Base-by-base conservation (phyloP, 1,140 invertebrate species). In the Drosophila funebris region DNA sequence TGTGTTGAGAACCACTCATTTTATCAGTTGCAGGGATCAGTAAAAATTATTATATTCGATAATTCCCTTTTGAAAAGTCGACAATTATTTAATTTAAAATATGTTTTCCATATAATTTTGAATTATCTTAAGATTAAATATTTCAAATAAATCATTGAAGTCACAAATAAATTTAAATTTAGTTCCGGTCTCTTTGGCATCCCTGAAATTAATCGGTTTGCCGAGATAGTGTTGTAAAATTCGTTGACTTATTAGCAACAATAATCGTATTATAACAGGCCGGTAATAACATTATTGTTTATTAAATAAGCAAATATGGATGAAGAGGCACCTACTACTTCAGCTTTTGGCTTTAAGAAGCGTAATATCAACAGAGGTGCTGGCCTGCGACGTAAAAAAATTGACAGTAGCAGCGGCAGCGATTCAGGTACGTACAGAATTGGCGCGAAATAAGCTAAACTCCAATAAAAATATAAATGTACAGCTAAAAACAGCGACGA, bases 271-370 rank as follows among this genome's bases (percentile, higher is more conserved):
- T 4, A 54, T 37, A 41, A 66, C 22, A 72, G 68, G 5, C 70
- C 63, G 62, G 53, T 27, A 13, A 2, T 0, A 66, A 33, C 13
- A 27, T 4, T 14, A 16, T 31, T 22, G 24, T 36, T 56, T 60
- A n/a, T 18, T 22, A 6, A 5, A 13, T 36, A 36, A 33, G 41
- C 2, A 24, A 1, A 6, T 6, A 4, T 91, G 90, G 89, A 89
- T 0, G 82, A 91, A 18, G 84, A 87, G 14, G 53, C 66, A 0
- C 63, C 74, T 0, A 78, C 50, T 18, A 81, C 71, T 0, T 80
- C 81, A 2, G 58, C 53, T 0, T 88, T 91, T 56, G 87, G 87
- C n/a, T 91, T 91, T 13, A 90, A 90, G 11, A 91, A 91, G 74
- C 75, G 90, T 0, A 91, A 80, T 31, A 77, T 91, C 0, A 88